Evolutionary conservation across 2,888 invertebrate genomes (phyloP).

Genomic region (Meganola albula): DNA sequence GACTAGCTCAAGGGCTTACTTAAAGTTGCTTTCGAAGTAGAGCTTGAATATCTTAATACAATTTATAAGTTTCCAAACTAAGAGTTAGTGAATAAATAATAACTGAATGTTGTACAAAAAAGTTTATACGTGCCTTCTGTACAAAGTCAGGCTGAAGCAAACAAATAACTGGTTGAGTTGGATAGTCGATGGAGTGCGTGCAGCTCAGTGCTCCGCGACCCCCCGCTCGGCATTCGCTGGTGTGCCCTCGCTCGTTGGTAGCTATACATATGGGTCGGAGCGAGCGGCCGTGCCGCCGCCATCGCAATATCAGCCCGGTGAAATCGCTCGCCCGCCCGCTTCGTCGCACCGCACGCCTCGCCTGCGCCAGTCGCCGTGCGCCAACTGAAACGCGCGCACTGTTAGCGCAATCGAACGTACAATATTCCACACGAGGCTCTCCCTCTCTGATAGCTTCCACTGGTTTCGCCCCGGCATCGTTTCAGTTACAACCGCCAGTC

Average conservation of each 20-base stretch:
- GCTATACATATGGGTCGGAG: conserved; percentile 71
- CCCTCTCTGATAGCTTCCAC: conserved; percentile 49
- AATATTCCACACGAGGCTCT: conserved; percentile 56
- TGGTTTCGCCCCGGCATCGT: conserved; percentile 39
- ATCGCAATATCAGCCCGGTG: conserved; percentile 77
- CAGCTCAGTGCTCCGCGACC: conserved; percentile 55
- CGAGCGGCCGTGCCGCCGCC: conserved; percentile 70
- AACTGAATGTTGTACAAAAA: conserved; percentile 28
- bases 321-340: conserved; percentile 76
- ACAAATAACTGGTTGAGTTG: conserved; percentile 58
- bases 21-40: conserved; percentile 5
- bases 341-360: conserved; percentile 70
- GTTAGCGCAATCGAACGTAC: conserved; percentile 70
- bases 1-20: no score
- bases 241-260: conserved; percentile 63
- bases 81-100: conserved; percentile 24
- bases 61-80: conserved; percentile 26
- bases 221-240: conserved; percentile 57
- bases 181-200: conserved; percentile 60
- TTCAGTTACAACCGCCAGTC: conserved; percentile 44
- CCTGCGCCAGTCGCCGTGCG: conserved; percentile 77
- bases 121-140: conserved; percentile 30
- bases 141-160: conserved; percentile 42
- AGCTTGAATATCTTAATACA: conserved; percentile 10
- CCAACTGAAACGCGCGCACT: conserved; percentile 77